Conservation (phyloP, 1,140 invertebrate species). For the Drosophila equinoxialis region DNA sequence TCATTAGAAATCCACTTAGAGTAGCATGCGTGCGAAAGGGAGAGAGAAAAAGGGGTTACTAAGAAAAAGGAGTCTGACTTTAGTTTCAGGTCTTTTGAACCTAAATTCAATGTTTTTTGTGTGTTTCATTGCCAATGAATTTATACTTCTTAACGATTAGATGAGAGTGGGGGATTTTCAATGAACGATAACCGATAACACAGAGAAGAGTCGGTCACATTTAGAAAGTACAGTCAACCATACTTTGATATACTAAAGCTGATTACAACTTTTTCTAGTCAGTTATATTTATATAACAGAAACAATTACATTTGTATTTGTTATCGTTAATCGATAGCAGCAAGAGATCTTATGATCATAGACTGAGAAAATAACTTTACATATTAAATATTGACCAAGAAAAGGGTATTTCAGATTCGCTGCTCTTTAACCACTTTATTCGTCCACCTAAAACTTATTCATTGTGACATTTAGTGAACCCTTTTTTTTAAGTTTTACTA, state of each 20-base stretch:
- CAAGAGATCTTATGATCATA: too few species aligned
- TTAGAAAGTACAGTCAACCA: too few species aligned
- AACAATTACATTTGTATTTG: too few species aligned
- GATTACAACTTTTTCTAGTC: too few species aligned
- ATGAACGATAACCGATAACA: too few species aligned
- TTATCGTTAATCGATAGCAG: too few species aligned
- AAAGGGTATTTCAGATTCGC: constrained; percentile 61
- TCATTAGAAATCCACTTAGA: constrained; percentile 2
- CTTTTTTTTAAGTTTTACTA: neutral
- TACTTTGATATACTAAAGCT: too few species aligned
- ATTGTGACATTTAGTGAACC: constrained; percentile 2
- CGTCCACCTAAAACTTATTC: neutral
- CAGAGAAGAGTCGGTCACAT: too few species aligned
- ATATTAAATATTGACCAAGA: neutral
- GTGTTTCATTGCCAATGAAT: constrained; percentile 56
- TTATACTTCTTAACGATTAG: too few species aligned
- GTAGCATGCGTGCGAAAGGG: neutral
- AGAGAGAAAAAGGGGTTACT: neutral
- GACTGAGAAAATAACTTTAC: too few species aligned
- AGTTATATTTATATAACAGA: too few species aligned
- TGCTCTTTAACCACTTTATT: constrained; percentile 10
- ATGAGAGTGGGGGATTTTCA: too few species aligned
- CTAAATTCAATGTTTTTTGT: constrained; percentile 63
- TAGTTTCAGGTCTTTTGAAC: constrained; percentile 37
- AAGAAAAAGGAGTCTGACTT: neutral